phyloP scores from a whole-genome alignment of 2,113 vertebrate genomes.

The Gasterosteus nipponicus region DNA sequence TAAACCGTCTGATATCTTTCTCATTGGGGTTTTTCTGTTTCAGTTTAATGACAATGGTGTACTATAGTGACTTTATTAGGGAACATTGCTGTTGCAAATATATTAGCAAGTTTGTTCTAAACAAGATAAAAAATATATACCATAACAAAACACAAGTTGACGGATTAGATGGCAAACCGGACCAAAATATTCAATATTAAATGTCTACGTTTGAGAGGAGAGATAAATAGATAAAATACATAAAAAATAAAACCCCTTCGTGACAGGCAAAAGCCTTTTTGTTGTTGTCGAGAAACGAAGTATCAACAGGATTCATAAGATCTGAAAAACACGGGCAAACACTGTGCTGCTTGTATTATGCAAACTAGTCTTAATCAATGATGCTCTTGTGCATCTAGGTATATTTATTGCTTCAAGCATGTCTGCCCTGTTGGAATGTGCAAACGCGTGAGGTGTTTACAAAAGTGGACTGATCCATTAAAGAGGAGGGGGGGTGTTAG shows the following conservation, averaged over 20 bases:
- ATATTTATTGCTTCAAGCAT: background rate
- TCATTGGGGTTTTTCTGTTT: conserved; percentile 10
- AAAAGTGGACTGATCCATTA: conserved; percentile 68
- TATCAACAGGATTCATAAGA: background rate
- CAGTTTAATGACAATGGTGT: conserved; percentile 2
- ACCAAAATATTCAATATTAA: background rate
- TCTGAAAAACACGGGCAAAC: background rate
- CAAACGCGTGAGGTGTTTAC: conserved; percentile 62
- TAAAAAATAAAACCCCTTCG: no score
- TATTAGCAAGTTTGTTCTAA: background rate
- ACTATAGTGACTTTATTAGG: background rate
- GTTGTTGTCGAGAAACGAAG: background rate
- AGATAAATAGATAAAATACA: no score
- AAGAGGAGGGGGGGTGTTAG: background rate
- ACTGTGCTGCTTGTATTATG: background rate
- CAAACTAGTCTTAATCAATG: background rate
- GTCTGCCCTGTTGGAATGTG: conserved; percentile 61
- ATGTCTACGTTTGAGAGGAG: background rate
- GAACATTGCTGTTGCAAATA: background rate
- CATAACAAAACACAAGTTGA: background rate
- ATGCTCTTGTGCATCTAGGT: background rate
- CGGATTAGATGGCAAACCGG: background rate
- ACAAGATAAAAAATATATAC: background rate
- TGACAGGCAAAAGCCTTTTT: background rate
- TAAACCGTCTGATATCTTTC: conserved; percentile 65